Evolutionary conservation across 1,140 invertebrate genomes (phyloP).

Genomic region (Myzus persicae): DNA sequence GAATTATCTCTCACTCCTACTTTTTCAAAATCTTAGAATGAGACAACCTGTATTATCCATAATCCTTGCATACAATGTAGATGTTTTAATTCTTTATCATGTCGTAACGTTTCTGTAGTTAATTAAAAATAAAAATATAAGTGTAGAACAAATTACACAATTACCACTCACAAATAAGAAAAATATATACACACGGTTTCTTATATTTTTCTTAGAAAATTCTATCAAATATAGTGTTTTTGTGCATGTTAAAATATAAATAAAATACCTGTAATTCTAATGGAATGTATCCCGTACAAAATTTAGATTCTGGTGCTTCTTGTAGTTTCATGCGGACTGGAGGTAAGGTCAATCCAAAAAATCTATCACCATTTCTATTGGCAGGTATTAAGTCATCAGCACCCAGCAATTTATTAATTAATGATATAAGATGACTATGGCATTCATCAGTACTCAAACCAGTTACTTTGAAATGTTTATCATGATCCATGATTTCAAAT

Average conservation of each 20-base stretch:
- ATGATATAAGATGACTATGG: slow-evolving; percentile 49
- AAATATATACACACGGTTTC: neutral
- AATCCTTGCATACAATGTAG: too few relatives aligned
- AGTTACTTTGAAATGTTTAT: slow-evolving; percentile 47
- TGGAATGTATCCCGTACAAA: slow-evolving; percentile 37
- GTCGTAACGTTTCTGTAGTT: neutral
- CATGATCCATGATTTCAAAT: slow-evolving; percentile 54
- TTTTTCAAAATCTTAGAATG: too few relatives aligned
- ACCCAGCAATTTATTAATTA: slow-evolving; percentile 49
- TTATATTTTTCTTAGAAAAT: neutral
- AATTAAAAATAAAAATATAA: neutral
- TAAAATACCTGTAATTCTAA: slow-evolving; percentile 25
- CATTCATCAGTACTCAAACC: slow-evolving; percentile 48
- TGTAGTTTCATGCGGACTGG: slow-evolving; percentile 23
- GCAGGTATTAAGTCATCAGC: slow-evolving; percentile 29
- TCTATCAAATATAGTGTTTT: neutral
- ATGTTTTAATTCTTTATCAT: neutral
- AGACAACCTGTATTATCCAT: too few relatives aligned
- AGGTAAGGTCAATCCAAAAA: slow-evolving; percentile 47
- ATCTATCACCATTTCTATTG: slow-evolving; percentile 48
- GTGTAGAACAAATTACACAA: neutral
- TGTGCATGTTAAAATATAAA: neutral
- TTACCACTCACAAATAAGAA: neutral
- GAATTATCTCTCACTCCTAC: too few relatives aligned
- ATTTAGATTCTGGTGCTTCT: slow-evolving; percentile 33